Evolutionary conservation across 2,113 vertebrate genomes (phyloP), one percentile per base, ranked within the genome.

Genomic region (Aix galericulata): DNA sequence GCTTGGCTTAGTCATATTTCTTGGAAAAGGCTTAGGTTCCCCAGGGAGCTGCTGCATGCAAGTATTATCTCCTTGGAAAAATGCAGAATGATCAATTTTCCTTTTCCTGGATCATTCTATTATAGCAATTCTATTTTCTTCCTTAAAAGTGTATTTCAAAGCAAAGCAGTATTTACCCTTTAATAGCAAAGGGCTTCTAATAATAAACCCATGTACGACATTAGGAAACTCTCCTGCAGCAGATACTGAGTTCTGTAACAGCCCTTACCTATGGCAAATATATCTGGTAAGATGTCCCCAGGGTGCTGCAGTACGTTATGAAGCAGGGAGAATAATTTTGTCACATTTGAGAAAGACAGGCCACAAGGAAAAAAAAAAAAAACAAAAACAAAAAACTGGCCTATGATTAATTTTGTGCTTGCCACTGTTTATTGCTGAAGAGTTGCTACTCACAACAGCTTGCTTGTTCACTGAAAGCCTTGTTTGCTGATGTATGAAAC

Each of bases 391-490:
- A 9, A 5, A 86, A 9, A 5, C 69, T 60, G 38, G 93, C 66
- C 38, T 34, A 62, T 15, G 29, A 94, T 85, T 71, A 55, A 82
- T 94, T 93, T 83, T 60, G 40, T 85, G 86, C 83, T 93, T 82
- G 63, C 74, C 23, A 52, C 58, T 74, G 78, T 59, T 85, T 62
- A 72, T 53, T 78, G 78, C 73, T 90, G 80, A 95, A 91, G 81
- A 77, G 77, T 26, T 95, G 92, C 83, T 94, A 79, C 80, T 88
- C 92, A 96, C 94, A 96, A 94, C 79, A 91, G 46, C 40, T 81
- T 82, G 85, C 89, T 87, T 80, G 80, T 93, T 96, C 86, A 44
- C 90, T 96, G 91, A 79, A 92, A 95, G 89, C 52, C 75, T 78
- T 14, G 67, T 76, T 71, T 74, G 77, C 93, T 92, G 95, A 82